These are phyloP conservation scores for Uropsilus gracilis DNA, from an alignment of 2,113 vertebrate species.

Conservation along the genomic window DNA sequence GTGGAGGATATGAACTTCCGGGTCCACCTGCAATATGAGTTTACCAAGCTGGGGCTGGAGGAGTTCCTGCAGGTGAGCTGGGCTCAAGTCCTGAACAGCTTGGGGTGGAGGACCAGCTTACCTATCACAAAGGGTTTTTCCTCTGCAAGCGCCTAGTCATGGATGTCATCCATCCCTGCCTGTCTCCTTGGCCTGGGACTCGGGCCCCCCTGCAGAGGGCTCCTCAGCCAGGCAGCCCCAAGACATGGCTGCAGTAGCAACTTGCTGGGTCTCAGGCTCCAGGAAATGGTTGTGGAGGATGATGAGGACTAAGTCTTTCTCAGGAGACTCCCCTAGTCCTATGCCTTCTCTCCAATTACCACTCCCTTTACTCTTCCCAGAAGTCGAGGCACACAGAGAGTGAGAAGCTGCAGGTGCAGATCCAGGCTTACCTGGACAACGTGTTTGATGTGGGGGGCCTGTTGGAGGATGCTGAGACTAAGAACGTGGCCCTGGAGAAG, in stretches of 20 bases:
- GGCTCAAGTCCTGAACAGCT: neutral
- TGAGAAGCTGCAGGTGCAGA: slow-evolving; percentile 98
- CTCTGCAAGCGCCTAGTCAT: neutral
- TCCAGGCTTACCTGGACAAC: slow-evolving; percentile 98
- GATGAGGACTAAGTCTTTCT: neutral
- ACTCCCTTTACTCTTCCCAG: slow-evolving; percentile 82
- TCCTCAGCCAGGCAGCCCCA: neutral
- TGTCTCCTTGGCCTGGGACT: neutral
- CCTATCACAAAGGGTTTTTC: neutral
- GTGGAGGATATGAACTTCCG: slow-evolving; percentile 99
- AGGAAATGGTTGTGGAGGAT: neutral
- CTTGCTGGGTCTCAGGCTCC: neutral
- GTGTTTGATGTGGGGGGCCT: slow-evolving; percentile 98
- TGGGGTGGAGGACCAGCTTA: slow-evolving; percentile 1
- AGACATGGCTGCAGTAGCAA: no score
- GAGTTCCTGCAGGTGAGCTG: slow-evolving; percentile 93
- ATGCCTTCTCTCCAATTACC: neutral
- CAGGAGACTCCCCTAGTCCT: neutral
- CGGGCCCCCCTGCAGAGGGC: neutral
- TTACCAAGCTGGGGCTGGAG: slow-evolving; percentile 96
- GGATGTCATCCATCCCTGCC: neutral
- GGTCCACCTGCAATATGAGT: slow-evolving; percentile 97
- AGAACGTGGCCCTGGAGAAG: slow-evolving; percentile 98
- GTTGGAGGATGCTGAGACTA: slow-evolving; percentile 97
- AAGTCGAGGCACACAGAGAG: slow-evolving; percentile 98